Evolutionary conservation across 2,888 invertebrate genomes (phyloP).

Genomic region (Bombylius discolor): DNA sequence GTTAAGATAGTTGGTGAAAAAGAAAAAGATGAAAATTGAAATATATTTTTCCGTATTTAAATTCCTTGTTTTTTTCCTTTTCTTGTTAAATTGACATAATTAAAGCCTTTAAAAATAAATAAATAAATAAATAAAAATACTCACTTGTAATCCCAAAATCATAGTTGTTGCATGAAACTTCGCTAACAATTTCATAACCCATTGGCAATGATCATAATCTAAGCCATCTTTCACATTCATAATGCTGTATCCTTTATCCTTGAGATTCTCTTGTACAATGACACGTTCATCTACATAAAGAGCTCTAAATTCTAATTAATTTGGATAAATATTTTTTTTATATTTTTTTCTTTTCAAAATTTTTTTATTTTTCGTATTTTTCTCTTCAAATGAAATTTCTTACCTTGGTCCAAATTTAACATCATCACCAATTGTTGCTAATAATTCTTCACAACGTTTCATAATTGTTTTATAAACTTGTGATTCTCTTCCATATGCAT

Average conservation of each 20-base stretch:
- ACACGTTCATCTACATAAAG: constrained; percentile 22
- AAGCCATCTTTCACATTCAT: constrained; percentile 38
- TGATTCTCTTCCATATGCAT: constrained; percentile 21
- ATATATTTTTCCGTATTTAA: too few relatives aligned
- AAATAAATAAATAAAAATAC: not conserved
- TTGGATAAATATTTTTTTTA: not conserved
- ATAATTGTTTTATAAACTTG: constrained; percentile 20
- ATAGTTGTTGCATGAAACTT: constrained; percentile 42
- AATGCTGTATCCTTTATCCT: constrained; percentile 38
- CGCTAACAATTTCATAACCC: constrained; percentile 39
- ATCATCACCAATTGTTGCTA: constrained; percentile 18
- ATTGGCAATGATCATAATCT: constrained; percentile 36
- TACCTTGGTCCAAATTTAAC: constrained; percentile 23
- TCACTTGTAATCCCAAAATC: constrained; percentile 39
- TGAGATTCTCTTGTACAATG: constrained; percentile 40
- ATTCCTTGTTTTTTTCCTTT: not conserved
- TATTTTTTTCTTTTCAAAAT: not conserved
- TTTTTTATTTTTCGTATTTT: too few relatives aligned
- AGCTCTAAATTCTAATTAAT: constrained; percentile 13
- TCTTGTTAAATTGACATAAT: not conserved
- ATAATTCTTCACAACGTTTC: constrained; percentile 15
- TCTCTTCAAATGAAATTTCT: not conserved
- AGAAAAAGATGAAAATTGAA: not conserved
- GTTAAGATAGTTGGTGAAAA: not conserved
- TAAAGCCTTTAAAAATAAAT: not conserved